Evolutionary conservation across 2,113 vertebrate genomes (phyloP).

Genomic region (Prinia subflava): DNA sequence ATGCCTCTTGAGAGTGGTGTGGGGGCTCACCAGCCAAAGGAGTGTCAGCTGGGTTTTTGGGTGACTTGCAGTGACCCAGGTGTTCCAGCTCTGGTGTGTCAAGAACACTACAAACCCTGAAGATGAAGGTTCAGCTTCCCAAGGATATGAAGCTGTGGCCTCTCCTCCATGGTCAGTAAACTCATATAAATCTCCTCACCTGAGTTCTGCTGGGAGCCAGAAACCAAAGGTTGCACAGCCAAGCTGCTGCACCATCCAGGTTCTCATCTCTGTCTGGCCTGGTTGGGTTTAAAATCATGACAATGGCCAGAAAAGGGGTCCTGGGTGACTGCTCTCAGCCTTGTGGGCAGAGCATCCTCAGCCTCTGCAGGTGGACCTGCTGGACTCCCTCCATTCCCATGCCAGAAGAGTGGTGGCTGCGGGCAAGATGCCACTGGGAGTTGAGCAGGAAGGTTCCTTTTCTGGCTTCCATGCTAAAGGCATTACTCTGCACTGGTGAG

Average conservation of each 20-base stretch:
- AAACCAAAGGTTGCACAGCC: background rate
- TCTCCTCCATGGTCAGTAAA: background rate
- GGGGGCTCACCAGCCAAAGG: background rate
- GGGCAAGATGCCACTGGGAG: background rate
- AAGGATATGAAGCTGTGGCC: background rate
- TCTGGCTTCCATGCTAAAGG: background rate
- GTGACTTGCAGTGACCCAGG: background rate
- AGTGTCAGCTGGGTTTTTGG: background rate
- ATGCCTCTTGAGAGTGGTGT: rapidly evolving
- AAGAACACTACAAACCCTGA: background rate
- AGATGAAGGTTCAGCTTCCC: background rate
- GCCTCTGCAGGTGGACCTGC: background rate
- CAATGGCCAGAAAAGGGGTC: background rate
- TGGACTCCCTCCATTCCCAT: background rate
- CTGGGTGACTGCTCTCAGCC: background rate
- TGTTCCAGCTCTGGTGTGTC: background rate
- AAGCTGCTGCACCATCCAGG: background rate
- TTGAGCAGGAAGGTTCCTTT: rapidly evolving
- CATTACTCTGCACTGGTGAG: background rate
- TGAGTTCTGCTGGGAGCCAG: background rate
- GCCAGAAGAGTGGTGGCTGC: background rate
- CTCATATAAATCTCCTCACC: background rate
- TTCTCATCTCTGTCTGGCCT: background rate
- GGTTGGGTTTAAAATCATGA: background rate
- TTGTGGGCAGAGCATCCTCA: background rate